phyloP scores from a whole-genome alignment of 2,113 vertebrate species.

The Anhinga anhinga region DNA sequence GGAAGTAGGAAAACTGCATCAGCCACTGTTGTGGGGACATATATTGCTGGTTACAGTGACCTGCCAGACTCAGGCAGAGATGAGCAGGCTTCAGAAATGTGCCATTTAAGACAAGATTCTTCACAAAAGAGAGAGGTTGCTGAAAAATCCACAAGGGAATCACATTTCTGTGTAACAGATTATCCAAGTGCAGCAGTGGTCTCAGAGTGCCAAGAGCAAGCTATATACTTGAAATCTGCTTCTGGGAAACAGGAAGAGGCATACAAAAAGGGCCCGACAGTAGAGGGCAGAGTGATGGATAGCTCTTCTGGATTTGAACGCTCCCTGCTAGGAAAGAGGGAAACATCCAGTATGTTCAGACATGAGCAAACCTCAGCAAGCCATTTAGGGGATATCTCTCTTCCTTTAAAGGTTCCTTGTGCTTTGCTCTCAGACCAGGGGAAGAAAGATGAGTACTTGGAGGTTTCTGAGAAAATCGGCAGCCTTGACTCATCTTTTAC shows the following conservation, averaged over 20 bases:
- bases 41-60: neutral
- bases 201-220: neutral
- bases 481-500: constrained; percentile 76
- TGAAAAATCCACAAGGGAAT: neutral
- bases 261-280: neutral
- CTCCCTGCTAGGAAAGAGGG: constrained; percentile 57
- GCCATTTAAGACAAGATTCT: neutral
- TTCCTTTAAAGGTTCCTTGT: constrained; percentile 65
- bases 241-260: neutral
- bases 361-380: constrained; percentile 62
- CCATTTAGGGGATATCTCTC: constrained; percentile 76
- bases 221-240: neutral
- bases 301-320: constrained; percentile 78
- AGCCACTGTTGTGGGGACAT: neutral
- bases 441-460: constrained; percentile 87
- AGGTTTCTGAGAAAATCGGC: constrained; percentile 85
- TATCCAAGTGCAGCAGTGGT: neutral
- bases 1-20: neutral
- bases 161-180: neutral
- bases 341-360: constrained; percentile 45
- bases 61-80: neutral
- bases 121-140: neutral
- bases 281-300: constrained; percentile 65
- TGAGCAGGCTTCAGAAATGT: neutral
- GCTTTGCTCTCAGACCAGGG: constrained; percentile 59